These are phyloP conservation scores for Otis tarda DNA, from an alignment of 2,113 vertebrate genomes.

Conservation along the genomic window DNA sequence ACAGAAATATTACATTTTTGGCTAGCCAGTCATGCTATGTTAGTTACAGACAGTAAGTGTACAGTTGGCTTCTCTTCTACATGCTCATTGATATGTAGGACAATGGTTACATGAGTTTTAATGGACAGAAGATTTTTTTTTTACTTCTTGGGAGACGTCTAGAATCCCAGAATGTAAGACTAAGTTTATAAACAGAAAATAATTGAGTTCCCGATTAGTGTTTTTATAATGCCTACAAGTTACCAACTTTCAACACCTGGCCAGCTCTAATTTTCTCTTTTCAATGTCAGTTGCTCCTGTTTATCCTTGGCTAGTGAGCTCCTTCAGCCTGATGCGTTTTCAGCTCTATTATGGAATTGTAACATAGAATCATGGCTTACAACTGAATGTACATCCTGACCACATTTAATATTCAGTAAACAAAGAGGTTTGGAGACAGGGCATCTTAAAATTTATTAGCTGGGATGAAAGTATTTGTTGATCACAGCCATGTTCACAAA, in stretches of 20 bases:
- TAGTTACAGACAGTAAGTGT: background rate
- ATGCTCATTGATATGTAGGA: background rate
- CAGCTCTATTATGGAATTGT: background rate
- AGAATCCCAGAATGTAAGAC: background rate
- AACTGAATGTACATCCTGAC: background rate
- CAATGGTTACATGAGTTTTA: background rate
- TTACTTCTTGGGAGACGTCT: background rate
- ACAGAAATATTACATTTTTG: background rate
- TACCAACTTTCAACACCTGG: background rate
- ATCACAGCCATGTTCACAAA: background rate
- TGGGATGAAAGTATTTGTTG: background rate
- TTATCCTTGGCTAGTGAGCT: background rate
- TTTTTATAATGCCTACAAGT: background rate
- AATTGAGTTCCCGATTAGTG: background rate
- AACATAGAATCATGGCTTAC: background rate
- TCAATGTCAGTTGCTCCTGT: background rate
- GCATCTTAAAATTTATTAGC: background rate
- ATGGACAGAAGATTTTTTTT: background rate
- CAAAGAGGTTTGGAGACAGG: background rate
- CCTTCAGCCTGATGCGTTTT: background rate
- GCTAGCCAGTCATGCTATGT: background rate
- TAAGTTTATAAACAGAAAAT: background rate
- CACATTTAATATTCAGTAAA: background rate
- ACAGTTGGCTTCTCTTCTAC: background rate
- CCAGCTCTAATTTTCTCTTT: background rate